Percentiles rank a stretch among this genome's conserved stretches.
These are phyloP conservation scores for Villa cingulata DNA, from an alignment of 2,888 invertebrate genomes.

Conservation along the genomic window DNA sequence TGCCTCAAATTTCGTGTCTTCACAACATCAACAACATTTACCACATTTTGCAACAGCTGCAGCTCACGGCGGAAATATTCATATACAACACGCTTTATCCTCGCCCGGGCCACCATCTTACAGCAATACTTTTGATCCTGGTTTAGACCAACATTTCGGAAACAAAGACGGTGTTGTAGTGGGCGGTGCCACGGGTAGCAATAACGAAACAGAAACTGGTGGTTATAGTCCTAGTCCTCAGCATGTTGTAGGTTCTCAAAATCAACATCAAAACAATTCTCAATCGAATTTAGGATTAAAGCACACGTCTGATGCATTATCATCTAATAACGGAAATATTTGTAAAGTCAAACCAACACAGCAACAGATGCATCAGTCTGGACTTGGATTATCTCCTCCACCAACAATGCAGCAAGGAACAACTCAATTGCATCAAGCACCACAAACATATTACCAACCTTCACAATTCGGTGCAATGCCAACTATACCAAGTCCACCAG, in stretches of 20 bases:
- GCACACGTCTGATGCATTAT: conserved; percentile 36
- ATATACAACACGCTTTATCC: conserved; percentile 33
- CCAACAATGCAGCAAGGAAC: conserved; percentile 44
- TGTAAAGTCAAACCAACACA: conserved; percentile 77
- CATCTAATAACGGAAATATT: conserved; percentile 49
- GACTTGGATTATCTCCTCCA: conserved; percentile 46
- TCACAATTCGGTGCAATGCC: conserved; percentile 64
- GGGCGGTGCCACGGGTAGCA: conserved; percentile 1
- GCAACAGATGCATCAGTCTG: conserved; percentile 44
- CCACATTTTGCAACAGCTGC: conserved; percentile 17
- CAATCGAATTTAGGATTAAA: conserved; percentile 31
- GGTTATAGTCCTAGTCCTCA: conserved; percentile 40
- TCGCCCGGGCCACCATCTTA: conserved; percentile 30
- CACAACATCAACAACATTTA: conserved; percentile 24
- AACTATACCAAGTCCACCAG: conserved; percentile 75
- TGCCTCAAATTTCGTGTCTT: conserved; percentile 18
- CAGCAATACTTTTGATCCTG: conserved; percentile 35
- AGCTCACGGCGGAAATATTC: conserved; percentile 22
- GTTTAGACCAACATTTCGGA: conserved; percentile 37
- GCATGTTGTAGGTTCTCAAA: conserved; percentile 25
- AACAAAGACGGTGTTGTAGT: conserved; percentile 10
- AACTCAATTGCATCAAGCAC: conserved; percentile 37
- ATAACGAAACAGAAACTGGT: conserved; percentile 37
- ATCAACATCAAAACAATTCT: conserved; percentile 35
- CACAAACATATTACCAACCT: conserved; percentile 51